Evolutionary conservation across 2,888 invertebrate genomes (phyloP).

Genomic region (Scaptomyza flava): DNA sequence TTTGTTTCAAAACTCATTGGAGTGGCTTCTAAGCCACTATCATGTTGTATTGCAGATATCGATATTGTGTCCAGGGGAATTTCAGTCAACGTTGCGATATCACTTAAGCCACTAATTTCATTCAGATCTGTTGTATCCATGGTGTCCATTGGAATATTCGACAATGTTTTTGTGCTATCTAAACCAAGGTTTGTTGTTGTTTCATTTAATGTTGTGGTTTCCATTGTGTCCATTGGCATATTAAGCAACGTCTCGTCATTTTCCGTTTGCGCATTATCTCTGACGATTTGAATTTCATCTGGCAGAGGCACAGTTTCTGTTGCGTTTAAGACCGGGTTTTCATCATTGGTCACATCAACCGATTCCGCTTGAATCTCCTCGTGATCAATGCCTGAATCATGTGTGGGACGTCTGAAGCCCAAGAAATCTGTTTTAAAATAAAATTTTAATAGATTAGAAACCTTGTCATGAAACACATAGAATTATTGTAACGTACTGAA

Average conservation of each 20-base stretch:
- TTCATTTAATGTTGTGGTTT: constrained; percentile 5
- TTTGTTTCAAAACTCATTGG: constrained; percentile 4
- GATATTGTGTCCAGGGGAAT: neutral
- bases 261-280: constrained; percentile 5
- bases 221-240: neutral
- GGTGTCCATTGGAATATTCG: constrained; percentile 1
- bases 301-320: neutral
- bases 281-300: constrained; percentile 15
- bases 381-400: constrained; percentile 58
- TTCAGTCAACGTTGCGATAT: neutral
- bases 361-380: constrained; percentile 43
- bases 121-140: neutral
- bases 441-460: neutral
- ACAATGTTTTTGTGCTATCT: neutral
- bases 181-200: neutral
- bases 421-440: constrained; percentile 50
- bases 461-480: neutral
- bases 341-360: constrained; percentile 17
- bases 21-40: neutral
- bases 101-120: neutral
- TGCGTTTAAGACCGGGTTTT: neutral
- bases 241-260: neutral
- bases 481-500: constrained; percentile 33
- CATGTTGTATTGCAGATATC: neutral
- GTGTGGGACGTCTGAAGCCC: constrained; percentile 56